phyloP scores from a whole-genome alignment of 2,113 vertebrate genomes.

The Canis aureus region DNA sequence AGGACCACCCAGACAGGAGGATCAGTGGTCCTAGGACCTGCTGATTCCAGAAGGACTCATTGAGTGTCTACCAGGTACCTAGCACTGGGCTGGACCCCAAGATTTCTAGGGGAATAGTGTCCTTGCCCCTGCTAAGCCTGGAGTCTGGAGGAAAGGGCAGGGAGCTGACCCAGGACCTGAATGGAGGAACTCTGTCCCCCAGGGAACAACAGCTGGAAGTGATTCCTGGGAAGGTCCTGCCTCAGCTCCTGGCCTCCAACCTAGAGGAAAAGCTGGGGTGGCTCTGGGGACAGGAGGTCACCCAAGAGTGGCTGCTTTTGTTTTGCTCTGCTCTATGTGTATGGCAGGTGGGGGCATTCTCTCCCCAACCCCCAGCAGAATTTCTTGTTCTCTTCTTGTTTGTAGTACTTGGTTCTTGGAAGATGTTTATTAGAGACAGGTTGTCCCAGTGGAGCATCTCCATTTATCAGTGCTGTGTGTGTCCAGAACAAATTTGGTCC shows the following conservation, averaged over 20 bases:
- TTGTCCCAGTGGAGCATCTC: neutral
- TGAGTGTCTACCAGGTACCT: neutral
- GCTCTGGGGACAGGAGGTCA: neutral
- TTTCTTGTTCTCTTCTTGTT: neutral
- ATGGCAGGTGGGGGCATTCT: fast-evolving
- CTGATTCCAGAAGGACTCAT: neutral
- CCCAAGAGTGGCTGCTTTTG: neutral
- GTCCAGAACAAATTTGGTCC: neutral
- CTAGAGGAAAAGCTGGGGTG: neutral
- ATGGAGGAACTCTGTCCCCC: neutral
- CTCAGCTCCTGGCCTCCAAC: neutral
- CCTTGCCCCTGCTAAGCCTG: neutral
- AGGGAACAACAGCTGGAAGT: too few species aligned
- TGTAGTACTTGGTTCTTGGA: neutral
- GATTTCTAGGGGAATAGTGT: neutral
- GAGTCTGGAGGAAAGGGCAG: neutral
- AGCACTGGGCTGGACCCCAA: neutral
- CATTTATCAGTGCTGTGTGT: neutral
- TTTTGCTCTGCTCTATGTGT: neutral
- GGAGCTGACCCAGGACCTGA: neutral
- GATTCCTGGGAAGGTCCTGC: neutral
- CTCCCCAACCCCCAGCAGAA: neutral
- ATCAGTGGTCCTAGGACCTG: neutral
- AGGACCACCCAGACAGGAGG: too few species aligned
- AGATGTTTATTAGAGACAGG: neutral